phyloP scores from a whole-genome alignment of 2,797 vertebrate species.

The Sciaenops ocellatus region DNA sequence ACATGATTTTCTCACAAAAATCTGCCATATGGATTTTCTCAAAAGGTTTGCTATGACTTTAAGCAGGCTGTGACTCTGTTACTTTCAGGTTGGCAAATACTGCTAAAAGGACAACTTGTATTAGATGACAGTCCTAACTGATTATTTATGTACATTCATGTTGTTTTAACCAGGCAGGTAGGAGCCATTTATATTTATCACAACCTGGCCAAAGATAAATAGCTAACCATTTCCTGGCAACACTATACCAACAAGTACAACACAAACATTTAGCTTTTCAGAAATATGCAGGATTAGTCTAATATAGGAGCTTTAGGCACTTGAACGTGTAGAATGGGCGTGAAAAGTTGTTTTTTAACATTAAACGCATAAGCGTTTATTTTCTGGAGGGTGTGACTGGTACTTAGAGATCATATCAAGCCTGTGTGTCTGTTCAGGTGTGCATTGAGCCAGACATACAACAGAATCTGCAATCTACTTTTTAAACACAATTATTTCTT shows the following conservation, averaged over 20 bases:
- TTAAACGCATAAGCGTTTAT: too few relatives aligned
- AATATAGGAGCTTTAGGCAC: background rate
- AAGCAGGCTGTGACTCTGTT: background rate
- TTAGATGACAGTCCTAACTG: background rate
- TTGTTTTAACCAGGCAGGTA: background rate
- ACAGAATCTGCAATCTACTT: too few relatives aligned
- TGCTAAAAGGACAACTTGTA: background rate
- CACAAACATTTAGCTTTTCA: background rate
- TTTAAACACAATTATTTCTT: background rate
- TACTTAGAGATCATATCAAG: background rate
- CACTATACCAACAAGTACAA: background rate
- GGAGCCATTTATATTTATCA: background rate
- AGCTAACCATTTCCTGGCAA: background rate
- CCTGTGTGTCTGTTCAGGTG: background rate
- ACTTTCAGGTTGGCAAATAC: background rate
- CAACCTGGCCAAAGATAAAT: background rate
- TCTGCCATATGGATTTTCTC: background rate
- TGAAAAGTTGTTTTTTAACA: too few relatives aligned
- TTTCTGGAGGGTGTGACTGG: background rate
- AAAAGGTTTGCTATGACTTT: background rate
- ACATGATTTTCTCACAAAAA: slow-evolving; percentile 5
- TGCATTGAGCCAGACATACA: background rate
- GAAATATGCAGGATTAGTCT: background rate
- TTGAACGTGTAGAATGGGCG: background rate
- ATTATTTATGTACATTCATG: background rate